phyloP scores from a whole-genome alignment of 2,797 vertebrate genomes.

The Cheirogaleus major region DNA sequence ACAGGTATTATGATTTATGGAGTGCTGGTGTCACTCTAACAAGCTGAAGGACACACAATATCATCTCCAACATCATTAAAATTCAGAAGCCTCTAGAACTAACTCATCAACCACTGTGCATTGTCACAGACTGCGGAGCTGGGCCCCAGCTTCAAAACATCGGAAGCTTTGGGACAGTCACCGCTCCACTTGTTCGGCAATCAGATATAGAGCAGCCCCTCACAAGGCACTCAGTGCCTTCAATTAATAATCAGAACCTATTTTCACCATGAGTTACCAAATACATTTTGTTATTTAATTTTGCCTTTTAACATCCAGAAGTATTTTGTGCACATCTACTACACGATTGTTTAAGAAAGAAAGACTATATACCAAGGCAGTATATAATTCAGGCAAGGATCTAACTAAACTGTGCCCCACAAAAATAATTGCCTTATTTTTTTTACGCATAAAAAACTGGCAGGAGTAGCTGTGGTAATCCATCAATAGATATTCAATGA shows the following conservation, averaged over 20 bases:
- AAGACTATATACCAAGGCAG: background rate
- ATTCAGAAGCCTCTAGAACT: constrained; percentile 99
- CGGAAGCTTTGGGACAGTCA: constrained; percentile 73
- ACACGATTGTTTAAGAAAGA: background rate
- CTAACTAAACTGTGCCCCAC: background rate
- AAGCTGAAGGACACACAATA: constrained; percentile 99
- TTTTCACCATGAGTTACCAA: background rate
- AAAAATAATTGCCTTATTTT: background rate
- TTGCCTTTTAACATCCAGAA: background rate
- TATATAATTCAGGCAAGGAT: background rate
- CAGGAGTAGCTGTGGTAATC: background rate
- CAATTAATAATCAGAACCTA: background rate
- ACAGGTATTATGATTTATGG: constrained; percentile 99
- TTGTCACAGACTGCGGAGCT: constrained; percentile 91
- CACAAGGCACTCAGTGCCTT: background rate
- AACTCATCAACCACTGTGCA: constrained; percentile 97
- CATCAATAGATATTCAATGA: constrained; percentile 64
- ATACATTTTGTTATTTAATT: background rate
- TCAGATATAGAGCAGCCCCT: background rate
- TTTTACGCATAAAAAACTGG: constrained; percentile 37
- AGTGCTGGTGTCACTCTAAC: constrained; percentile 99
- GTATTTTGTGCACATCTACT: background rate
- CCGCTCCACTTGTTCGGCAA: constrained; percentile 58
- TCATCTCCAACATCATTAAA: constrained; percentile 99
- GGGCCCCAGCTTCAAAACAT: constrained; percentile 80